Evolutionary conservation across 2,888 invertebrate genomes (phyloP), one percentile per base, ranked within the genome.

Genomic region (Leptodirus hochenwartii): DNA sequence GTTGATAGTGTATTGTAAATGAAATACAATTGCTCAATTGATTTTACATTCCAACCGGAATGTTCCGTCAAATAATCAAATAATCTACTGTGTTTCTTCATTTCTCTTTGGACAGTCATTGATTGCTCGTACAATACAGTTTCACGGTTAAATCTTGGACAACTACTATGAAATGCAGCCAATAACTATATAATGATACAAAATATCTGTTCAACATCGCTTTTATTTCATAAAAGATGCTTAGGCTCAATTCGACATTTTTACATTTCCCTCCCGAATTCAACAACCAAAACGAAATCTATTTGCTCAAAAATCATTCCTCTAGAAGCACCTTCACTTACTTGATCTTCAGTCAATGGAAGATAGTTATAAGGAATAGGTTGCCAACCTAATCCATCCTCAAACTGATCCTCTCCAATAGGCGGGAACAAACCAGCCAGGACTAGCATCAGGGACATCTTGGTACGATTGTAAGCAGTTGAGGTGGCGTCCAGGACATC

Each of bases 361-460:
- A 22, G 15, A 22, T 35, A 37, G n/a, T 17, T 22, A 27, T 37
- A 41, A 2, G 37, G 35, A 22, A 38, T 44, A 32, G 39, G 41
- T 28, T 41, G 41, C 41, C 41, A 41, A n/a, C 23, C 15, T 4
- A 38, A 20, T 17, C 33, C 34, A 8, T 32, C 22, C 9, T 25
- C 15, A 15, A 32, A 23, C 29, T 31, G 30, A 28, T 25, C 27
- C 11, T 37, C 36, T 6, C 36, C 36, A 5, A 45, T 45, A 1
- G 72, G 70, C 3, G 69, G 71, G 46, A 64, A 77, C 14, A 78
- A 44, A 0, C 67, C 75, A 2, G 73, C 66, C 31, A 74, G 52
- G 2, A 72, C 68, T n/a, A 69, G 54, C 36, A 70, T 57, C 0
- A 69, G 69, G 4, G 74, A 71, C 62, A 74, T 73, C 50, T 77